These are phyloP conservation scores for Hippoglossus hippoglossus DNA, from an alignment of 2,797 vertebrate species.

Conservation along the genomic window DNA sequence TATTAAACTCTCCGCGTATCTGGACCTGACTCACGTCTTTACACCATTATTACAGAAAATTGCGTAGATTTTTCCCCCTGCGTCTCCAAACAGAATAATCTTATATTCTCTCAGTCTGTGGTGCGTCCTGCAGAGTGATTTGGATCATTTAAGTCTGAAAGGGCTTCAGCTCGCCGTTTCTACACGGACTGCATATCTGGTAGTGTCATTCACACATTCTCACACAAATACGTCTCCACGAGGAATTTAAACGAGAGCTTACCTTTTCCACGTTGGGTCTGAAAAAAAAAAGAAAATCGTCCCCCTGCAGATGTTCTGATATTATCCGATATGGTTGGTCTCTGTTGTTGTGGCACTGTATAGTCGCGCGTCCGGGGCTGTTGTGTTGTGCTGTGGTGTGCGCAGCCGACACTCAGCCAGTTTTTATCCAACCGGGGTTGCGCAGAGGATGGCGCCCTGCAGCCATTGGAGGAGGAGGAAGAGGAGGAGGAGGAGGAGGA, in stretches of 20 bases:
- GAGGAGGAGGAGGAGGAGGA: constrained; percentile 38
- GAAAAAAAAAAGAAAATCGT: constrained; percentile 8
- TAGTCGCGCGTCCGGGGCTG: constrained; percentile 22
- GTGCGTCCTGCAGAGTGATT: background rate
- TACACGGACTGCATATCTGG: too few species aligned
- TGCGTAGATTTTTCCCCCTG: too few species aligned
- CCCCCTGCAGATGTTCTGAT: constrained; percentile 43
- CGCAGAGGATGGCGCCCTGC: constrained; percentile 56
- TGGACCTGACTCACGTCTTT: background rate
- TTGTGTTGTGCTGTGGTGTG: constrained; percentile 30
- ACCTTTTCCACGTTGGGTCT: constrained; percentile 65
- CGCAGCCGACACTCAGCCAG: constrained; percentile 55
- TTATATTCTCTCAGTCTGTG: background rate
- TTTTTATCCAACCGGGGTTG: constrained; percentile 81
- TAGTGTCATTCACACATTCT: background rate
- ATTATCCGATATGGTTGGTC: constrained; percentile 74
- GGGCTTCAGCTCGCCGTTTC: too few species aligned
- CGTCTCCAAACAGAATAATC: too few species aligned
- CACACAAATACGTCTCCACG: background rate
- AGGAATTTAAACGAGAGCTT: constrained; percentile 19
- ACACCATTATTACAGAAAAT: too few species aligned
- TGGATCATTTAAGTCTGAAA: constrained; percentile 9
- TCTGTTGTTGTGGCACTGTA: background rate
- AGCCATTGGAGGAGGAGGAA: constrained; percentile 80
- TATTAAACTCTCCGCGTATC: constrained; percentile 16